Evolutionary conservation across 2,113 vertebrate species (phyloP), one percentile per base, ranked within the genome.

Genomic region (Crypturellus undulatus): DNA sequence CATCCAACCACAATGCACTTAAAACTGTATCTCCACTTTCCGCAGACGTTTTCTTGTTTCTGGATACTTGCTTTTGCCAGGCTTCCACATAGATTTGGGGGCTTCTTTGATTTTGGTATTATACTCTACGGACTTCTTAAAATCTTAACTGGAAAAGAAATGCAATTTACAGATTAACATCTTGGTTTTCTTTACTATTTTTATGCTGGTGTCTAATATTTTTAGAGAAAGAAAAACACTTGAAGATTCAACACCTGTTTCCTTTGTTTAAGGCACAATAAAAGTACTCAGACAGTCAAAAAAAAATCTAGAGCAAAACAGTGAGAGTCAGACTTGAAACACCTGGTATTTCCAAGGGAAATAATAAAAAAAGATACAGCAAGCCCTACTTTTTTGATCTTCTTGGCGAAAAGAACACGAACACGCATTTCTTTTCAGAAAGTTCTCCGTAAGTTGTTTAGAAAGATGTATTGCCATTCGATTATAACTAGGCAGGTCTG

Each of bases 331-430:
- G 73, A 65, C 43, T 75, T 71, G 47, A 92, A 90, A 72, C 70
- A 89, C 32, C 75, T 86, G 89, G 36, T 49, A 86, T 93, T 93
- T 96, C 82, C 93, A 94, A 92, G 28, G 8, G 25, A 78, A 5
- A 49, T 28, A 21, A 78, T 47, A 65, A 45, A 36, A 32, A 64
- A 71, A 69, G 43, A 15, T 12, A 38, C 9, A 73, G 11, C 12
- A 32, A 87, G 43, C 34, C 25, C 40, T 85, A 32, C 17, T 16
- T 60, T 81, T 88, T 68, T 88, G 59, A 63, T 36, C 72, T 84
- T 68, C 62, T 20, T 58, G 36, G 38, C 14, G 80, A 85, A 80
- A 49, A 49, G 49, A 58, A 58, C 20, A 54, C 43, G 19, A 82
- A 78, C 36, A 22, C 76, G 25, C 71, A 68, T 34, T 75, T 91